Percentiles rank a stretch among this genome's conserved stretches.
These are phyloP conservation scores for Gymnosoma rotundatum DNA, from an alignment of 2,888 invertebrate species.

Conservation along the genomic window DNA sequence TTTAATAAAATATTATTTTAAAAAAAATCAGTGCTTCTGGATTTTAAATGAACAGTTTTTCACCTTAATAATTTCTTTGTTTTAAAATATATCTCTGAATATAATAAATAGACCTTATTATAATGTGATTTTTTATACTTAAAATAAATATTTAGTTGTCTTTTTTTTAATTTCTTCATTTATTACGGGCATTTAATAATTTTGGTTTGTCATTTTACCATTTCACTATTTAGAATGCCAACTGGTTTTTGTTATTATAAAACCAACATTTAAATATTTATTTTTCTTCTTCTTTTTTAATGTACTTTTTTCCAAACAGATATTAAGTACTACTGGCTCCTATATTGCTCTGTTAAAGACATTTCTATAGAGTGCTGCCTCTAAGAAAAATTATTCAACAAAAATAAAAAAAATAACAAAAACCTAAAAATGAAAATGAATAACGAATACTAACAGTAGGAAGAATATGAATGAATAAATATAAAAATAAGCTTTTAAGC, in stretches of 20 bases:
- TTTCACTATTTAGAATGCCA: neutral
- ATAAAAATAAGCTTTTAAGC: constrained; percentile 7
- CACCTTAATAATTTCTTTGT: neutral
- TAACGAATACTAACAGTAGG: no score
- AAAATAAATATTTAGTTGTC: constrained; percentile 37
- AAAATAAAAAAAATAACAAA: neutral
- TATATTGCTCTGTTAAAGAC: constrained; percentile 32
- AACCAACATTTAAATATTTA: constrained; percentile 33
- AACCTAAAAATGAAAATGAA: neutral
- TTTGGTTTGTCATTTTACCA: constrained; percentile 26
- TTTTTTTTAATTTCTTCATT: constrained; percentile 14
- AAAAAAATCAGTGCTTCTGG: no score
- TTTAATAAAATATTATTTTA: no score
- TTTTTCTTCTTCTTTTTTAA: constrained; percentile 19
- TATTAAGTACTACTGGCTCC: constrained; percentile 51
- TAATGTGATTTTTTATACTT: constrained; percentile 48
- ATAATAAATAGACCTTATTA: constrained; percentile 28
- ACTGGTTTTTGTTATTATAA: constrained; percentile 10
- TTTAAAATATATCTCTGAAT: neutral
- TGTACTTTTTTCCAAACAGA: constrained; percentile 43
- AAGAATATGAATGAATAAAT: neutral
- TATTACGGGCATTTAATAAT: neutral
- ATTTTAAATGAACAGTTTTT: no score
- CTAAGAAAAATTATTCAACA: neutral
- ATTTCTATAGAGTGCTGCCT: neutral